Evolutionary conservation across 2,797 vertebrate genomes (phyloP), one percentile per base, ranked within the genome.

Genomic region (Chaetophractus vellerosus): DNA sequence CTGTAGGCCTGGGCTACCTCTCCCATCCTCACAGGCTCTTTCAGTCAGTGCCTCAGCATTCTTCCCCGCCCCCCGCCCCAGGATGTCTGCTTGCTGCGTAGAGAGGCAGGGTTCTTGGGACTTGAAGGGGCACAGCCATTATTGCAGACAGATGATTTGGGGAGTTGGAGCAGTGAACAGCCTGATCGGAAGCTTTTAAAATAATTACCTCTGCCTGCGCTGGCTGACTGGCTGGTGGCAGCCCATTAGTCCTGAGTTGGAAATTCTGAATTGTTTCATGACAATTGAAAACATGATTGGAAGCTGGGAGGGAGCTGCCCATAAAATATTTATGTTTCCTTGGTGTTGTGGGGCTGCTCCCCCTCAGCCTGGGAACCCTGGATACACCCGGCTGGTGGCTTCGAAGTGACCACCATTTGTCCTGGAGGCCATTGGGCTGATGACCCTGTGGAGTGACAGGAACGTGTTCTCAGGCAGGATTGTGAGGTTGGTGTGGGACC

Each of bases 161-260:
- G 97, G 84, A 83, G 76, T 93, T 82, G 55, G 94, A 72, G 71
- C 48, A 82, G 92, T 52, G 88, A 97, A 94, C 69, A 96, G 83
- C 74, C 78, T 95, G 95, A 81, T 96, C 10, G 9, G 74, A 90
- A 96, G 97, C 96, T 97, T 98, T 98, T 96, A 97, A 98, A 97
- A 94, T 98, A 98, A 98, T 98, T 98, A 98, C 41, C 95, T 74
- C 81, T 78, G 71, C 93, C 48, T 52, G 69, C 81, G 84, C 96
- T 88, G 96, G 74, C 95, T 90, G 91, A 28, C 90, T 88, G 94
- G 94, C 90, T 84, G 78, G 86, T 0, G 9, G 96, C 89, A 75
- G 72, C 92, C 97, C 92, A 86, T 96, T 97, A 92, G 90, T 95
- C 87, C 79, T 88, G 85, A 94, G 87, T 96, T 94, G 95, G 96